Evolutionary conservation across 1,140 invertebrate genomes (phyloP), one percentile per base, ranked within the genome.

Genomic region (Cheumatopsyche charites): DNA sequence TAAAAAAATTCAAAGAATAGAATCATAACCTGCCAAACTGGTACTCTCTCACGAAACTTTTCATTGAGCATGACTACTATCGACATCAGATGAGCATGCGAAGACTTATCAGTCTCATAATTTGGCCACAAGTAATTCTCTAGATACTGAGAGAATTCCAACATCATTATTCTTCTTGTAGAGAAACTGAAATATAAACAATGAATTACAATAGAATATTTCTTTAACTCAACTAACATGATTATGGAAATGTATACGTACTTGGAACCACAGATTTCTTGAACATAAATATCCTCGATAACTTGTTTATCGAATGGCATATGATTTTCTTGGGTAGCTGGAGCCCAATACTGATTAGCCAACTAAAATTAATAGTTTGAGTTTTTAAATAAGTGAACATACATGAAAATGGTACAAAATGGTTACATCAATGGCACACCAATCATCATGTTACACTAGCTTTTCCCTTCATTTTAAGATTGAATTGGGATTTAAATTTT

Each of bases 121-220:
- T 98, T 93, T n/a, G 95, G 96, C 97, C 97, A 99, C 13, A 99
- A 80, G 84, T 94, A 99, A 79, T 96, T 95, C 81, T 99, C 97
- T 72, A 99, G 81, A 82, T 98, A 99, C 77, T 98, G 97, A 79
- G 95, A 97, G 78, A 98, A 97, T 82, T 99, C 97, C 36, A 99
- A 83, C 87, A 98, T 92, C 90, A 98, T 97, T 63, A 97, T 94
- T 15, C 95, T 87, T 45, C 93, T 86, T 4, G 94, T 92, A 4
- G 92, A 90, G 83, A 94, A 96, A 79, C 89, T 91, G 79, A 70
- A 87, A 83, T 52, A 67, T 74, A 65, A 77, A 70, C 75, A 47
- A 25, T 23, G 66, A 58, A 72, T 49, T 9, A 19, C 15, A 47
- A 19, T 4, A 26, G 17, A 2, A 19, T 3, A 45, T 65, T 23